Percentiles rank a stretch among this genome's conserved stretches.
phyloP scores from a whole-genome alignment of 2,888 invertebrate species.

The Drosophila setosimentum region DNA sequence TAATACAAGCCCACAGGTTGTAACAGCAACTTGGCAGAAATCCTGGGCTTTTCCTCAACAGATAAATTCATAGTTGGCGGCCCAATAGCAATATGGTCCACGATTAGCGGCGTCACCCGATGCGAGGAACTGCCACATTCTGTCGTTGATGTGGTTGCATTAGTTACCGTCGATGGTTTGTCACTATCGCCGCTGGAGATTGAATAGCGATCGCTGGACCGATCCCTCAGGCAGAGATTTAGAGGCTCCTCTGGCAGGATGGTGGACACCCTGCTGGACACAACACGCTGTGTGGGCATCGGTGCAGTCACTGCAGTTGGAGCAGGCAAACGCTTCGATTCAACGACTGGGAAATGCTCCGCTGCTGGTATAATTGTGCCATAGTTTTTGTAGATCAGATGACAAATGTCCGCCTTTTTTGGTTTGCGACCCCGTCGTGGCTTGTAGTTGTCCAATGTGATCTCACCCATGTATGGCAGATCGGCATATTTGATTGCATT shows the following conservation, averaged over 20 bases:
- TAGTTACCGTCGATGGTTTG: constrained; percentile 51
- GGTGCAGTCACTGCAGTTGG: neutral
- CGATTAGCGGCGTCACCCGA: constrained; percentile 46
- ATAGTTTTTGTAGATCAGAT: constrained; percentile 95
- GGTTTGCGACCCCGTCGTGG: constrained; percentile 95
- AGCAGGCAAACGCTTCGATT: constrained; percentile 9
- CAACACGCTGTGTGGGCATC: constrained; percentile 4
- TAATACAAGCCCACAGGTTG: constrained; percentile 92
- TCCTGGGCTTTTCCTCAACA: constrained; percentile 29
- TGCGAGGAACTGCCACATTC: constrained; percentile 56
- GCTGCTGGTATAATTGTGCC: constrained; percentile 91
- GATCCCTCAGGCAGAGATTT: constrained; percentile 93
- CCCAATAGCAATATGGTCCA: constrained; percentile 68
- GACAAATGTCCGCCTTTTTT: constrained; percentile 96
- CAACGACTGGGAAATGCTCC: constrained; percentile 9
- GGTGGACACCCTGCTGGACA: neutral
- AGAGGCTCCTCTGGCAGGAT: constrained; percentile 88
- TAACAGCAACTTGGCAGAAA: constrained; percentile 87
- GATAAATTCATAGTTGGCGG: constrained; percentile 86
- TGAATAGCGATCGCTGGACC: constrained; percentile 81
- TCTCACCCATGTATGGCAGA: constrained; percentile 96
- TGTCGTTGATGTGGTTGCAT: constrained; percentile 79
- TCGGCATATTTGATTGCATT: constrained; percentile 91
- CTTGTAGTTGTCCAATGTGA: constrained; percentile 94
- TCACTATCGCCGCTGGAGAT: constrained; percentile 82